A percentile compares a stretch with the other conserved stretches of the same genome.
Evolutionary conservation across 1,140 invertebrate genomes (phyloP).

Genomic region (Sesamia nonagrioides): DNA sequence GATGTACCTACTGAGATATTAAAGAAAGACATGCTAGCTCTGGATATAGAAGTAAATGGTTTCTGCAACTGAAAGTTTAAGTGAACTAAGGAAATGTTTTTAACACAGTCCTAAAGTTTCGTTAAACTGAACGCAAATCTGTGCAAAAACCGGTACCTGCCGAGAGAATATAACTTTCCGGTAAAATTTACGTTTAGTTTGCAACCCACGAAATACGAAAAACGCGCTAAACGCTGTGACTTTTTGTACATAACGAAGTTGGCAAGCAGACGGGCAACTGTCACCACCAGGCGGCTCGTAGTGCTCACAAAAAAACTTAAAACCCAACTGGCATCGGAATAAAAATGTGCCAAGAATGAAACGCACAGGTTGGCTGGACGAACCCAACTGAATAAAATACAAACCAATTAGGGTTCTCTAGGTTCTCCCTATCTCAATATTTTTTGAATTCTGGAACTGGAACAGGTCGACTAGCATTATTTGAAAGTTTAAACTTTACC

Average conservation of each 20-base stretch:
- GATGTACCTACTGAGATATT: background rate
- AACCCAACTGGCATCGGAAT: constrained; percentile 30
- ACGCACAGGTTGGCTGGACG: constrained; percentile 35
- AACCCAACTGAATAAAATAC: constrained; percentile 38
- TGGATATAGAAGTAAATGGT: background rate
- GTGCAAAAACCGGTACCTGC: constrained; percentile 3
- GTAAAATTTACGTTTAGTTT: constrained; percentile 40
- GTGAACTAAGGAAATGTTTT: background rate
- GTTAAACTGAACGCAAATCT: background rate
- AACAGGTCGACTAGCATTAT: background rate
- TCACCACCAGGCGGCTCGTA: constrained; percentile 38
- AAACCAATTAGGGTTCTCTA: constrained; percentile 18
- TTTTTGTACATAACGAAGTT: constrained; percentile 47
- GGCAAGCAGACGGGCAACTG: constrained; percentile 47
- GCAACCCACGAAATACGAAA: constrained; percentile 34
- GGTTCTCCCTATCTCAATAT: constrained; percentile 9
- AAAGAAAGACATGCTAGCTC: constrained; percentile 15
- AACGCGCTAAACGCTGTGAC: constrained; percentile 38
- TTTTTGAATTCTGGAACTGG: constrained; percentile 3
- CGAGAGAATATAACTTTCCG: constrained; percentile 12
- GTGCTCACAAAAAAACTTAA: constrained; percentile 34
- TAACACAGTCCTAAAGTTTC: background rate
- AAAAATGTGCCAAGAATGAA: constrained; percentile 45
- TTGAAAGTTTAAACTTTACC: background rate
- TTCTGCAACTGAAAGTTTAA: constrained; percentile 19